Conservation (phyloP, 2,888 invertebrate genomes). For the Pterobdella sp. region DNA sequence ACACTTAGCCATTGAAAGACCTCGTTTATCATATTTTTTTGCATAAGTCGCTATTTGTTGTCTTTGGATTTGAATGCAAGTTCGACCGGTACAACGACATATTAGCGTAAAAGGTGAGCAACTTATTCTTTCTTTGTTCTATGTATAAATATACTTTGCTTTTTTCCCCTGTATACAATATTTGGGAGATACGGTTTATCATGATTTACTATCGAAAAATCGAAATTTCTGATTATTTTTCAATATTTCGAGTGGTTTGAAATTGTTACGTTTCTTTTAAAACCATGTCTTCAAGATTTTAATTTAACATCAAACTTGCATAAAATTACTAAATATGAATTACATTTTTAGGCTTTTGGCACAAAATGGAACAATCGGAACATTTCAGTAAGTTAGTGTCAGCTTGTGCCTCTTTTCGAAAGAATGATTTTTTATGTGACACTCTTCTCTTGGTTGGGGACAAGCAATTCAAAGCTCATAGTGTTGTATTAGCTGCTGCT, state of each 20-base stretch:
- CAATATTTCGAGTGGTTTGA: background rate
- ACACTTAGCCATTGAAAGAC: too few relatives aligned
- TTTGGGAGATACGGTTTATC: background rate
- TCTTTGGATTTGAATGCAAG: constrained; percentile 14
- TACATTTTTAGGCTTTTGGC: background rate
- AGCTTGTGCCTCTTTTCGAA: constrained; percentile 18
- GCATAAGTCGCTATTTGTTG: background rate
- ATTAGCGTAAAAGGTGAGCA: background rate
- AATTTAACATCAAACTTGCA: background rate
- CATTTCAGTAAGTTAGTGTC: constrained; percentile 11
- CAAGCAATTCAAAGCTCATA: constrained; percentile 30
- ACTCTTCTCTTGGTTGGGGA: constrained; percentile 31
- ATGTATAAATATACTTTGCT: constrained; percentile 15
- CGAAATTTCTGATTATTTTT: background rate
- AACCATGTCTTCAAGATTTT: background rate
- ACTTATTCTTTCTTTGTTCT: constrained; percentile 5
- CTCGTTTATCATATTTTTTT: too few relatives aligned
- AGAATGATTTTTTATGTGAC: constrained; percentile 30
- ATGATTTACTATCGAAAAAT: background rate
- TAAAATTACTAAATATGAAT: background rate
- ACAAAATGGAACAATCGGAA: constrained; percentile 19
- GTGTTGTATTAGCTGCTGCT: constrained; percentile 30
- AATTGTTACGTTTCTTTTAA: background rate
- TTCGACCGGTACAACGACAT: constrained; percentile 16
- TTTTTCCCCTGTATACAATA: background rate